phyloP scores from a whole-genome alignment of 2,113 vertebrate species.

The Seriola dumerili region DNA sequence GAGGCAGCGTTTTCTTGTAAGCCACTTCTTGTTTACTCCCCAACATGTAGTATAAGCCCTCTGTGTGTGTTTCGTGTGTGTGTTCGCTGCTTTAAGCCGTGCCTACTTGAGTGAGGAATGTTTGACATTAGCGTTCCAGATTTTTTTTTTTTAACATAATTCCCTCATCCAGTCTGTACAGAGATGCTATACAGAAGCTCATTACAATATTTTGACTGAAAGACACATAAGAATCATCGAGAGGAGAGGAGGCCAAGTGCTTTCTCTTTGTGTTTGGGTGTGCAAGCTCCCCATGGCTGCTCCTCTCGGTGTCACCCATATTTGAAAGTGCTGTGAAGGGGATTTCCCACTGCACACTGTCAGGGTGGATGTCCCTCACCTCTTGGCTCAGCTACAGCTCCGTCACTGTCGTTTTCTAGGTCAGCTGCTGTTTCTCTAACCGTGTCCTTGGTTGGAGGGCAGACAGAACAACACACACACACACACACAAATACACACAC shows the following conservation, averaged over 20 bases:
- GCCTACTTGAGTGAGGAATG: conserved; percentile 37
- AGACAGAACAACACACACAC: conserved; percentile 15
- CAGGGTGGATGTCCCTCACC: conserved; percentile 48
- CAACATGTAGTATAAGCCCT: conserved; percentile 45
- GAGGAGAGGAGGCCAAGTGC: neutral
- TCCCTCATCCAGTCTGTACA: neutral
- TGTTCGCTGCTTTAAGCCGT: neutral
- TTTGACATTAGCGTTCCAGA: conserved; percentile 28
- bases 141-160: conserved; percentile 2
- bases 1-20: conserved; percentile 47
- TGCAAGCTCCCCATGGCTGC: conserved; percentile 7
- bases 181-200: conserved; percentile 20
- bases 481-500: conserved; percentile 44
- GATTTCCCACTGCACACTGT: conserved; percentile 52
- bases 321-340: conserved; percentile 53
- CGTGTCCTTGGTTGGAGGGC: conserved; percentile 79
- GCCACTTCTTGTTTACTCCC: conserved; percentile 60
- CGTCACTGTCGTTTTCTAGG: conserved; percentile 80
- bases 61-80: conserved; percentile 34
- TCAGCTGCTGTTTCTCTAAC: conserved; percentile 64
- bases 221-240: conserved; percentile 6
- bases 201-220: conserved; percentile 46
- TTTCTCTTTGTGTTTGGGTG: conserved; percentile 43
- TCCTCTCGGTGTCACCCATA: conserved; percentile 30
- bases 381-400: conserved; percentile 59